Conservation (phyloP, 2,113 vertebrate species). For the Pterophyllum scalare region DNA sequence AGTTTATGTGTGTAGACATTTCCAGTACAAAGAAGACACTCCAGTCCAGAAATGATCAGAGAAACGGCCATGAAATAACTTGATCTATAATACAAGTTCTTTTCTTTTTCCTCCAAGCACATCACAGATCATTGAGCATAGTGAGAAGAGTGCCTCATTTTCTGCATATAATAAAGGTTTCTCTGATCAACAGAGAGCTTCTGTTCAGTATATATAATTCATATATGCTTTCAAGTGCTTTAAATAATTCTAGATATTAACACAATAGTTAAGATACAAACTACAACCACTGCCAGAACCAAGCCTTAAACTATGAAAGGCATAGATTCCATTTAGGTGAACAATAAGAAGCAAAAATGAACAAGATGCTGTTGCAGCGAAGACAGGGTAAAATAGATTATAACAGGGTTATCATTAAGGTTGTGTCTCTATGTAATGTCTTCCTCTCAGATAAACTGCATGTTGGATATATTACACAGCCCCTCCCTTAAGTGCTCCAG, state of each 20-base stretch:
- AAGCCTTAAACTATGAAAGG: background rate
- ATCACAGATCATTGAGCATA: background rate
- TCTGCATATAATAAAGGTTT: background rate
- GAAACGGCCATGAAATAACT: background rate
- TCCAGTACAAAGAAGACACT: background rate
- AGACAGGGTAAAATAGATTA: background rate
- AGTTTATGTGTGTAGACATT: too few relatives aligned
- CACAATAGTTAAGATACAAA: background rate
- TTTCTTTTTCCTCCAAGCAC: background rate
- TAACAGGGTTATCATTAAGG: background rate
- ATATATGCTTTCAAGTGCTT: background rate
- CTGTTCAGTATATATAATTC: background rate
- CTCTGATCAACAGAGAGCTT: background rate
- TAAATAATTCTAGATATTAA: background rate
- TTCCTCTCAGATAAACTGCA: background rate
- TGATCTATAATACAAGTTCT: background rate
- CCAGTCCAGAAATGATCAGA: background rate
- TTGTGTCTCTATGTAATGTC: background rate
- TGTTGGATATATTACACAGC: background rate
- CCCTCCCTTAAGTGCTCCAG: background rate
- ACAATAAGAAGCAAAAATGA: background rate
- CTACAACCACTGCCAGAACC: background rate
- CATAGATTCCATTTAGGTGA: background rate
- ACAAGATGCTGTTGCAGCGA: too few relatives aligned
- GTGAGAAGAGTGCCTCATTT: background rate